These are phyloP conservation scores for Melieria omissa DNA, from an alignment of 2,888 invertebrate genomes.

Conservation along the genomic window DNA sequence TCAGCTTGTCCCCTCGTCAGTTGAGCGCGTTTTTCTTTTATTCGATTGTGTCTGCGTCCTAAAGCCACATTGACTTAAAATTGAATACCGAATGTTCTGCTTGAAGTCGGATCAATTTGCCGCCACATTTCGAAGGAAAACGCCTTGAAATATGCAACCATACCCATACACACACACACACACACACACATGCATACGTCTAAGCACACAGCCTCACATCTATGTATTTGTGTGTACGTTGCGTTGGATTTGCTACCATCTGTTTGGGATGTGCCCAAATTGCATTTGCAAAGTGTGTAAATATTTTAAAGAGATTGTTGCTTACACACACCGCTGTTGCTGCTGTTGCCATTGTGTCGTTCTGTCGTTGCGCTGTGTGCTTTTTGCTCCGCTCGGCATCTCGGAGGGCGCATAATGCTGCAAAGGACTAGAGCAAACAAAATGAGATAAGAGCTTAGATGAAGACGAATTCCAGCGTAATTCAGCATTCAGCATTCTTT, in stretches of 20 bases:
- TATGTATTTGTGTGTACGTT: neutral
- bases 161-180: constrained; percentile 4
- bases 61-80: no score
- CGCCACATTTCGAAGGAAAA: neutral
- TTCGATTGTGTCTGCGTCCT: no score
- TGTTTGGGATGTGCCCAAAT: constrained; percentile 18
- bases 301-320: constrained; percentile 17
- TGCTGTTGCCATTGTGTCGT: neutral
- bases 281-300: constrained; percentile 26
- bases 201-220: neutral
- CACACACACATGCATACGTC: constrained; percentile 6
- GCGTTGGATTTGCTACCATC: neutral
- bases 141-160: constrained; percentile 3
- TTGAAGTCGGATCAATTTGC: no score
- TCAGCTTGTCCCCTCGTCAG: no score
- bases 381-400: neutral
- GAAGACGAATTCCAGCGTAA: no score
- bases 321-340: neutral
- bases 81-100: no score
- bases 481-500: no score
- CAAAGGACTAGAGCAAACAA: no score
- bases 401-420: no score
- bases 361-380: neutral
- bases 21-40: no score
- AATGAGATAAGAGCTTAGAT: no score